Evolutionary conservation across 2,888 invertebrate genomes (phyloP).

Genomic region (Monopis laevigella): DNA sequence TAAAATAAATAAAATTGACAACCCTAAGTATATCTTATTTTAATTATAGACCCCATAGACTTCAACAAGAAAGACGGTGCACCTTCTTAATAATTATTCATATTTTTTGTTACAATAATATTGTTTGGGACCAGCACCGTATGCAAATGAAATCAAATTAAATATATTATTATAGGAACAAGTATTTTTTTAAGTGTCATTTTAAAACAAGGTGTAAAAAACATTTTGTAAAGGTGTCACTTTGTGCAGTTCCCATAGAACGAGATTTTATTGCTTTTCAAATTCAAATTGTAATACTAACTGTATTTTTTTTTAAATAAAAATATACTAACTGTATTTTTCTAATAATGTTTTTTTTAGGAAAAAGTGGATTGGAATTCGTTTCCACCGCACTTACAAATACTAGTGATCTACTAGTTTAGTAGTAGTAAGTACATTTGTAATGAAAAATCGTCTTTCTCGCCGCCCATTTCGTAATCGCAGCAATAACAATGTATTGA

Average conservation of each 20-base stretch:
- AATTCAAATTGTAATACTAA: slow-evolving; percentile 1
- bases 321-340: too few relatives aligned
- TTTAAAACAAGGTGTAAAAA: slow-evolving; percentile 13
- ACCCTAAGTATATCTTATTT: slow-evolving; percentile 39
- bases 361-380: too few relatives aligned
- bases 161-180: slow-evolving; percentile 55
- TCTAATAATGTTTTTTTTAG: too few relatives aligned
- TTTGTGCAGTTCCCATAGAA: slow-evolving; percentile 46
- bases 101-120: slow-evolving; percentile 38
- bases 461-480: too few relatives aligned
- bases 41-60: slow-evolving; percentile 57
- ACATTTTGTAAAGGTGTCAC: slow-evolving; percentile 32
- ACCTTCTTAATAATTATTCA: slow-evolving; percentile 46
- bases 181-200: slow-evolving; percentile 22
- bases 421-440: too few relatives aligned
- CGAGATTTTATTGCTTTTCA: slow-evolving; percentile 25
- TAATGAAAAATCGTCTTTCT: too few relatives aligned
- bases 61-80: slow-evolving; percentile 51
- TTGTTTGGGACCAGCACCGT: neutral
- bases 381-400: too few relatives aligned
- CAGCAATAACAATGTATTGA: too few relatives aligned
- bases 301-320: neutral
- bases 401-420: too few relatives aligned
- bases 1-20: slow-evolving; percentile 14
- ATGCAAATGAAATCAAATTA: slow-evolving; percentile 33